phyloP scores from a whole-genome alignment of 2,113 vertebrate species.

The Pelvicachromis taeniatus region DNA sequence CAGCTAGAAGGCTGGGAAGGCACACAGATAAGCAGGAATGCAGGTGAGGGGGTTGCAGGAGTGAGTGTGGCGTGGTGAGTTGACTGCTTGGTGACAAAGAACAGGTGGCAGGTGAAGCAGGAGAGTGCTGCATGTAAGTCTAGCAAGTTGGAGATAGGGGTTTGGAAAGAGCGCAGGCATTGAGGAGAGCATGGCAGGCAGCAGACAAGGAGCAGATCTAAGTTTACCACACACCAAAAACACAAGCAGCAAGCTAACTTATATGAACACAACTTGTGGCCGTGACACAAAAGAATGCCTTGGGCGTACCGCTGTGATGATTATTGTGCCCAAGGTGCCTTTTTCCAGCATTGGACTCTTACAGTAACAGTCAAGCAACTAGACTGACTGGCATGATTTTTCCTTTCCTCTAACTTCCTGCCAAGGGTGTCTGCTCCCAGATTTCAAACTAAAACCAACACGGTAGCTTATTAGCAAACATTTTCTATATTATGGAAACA shows the following conservation, averaged over 20 bases:
- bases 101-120: neutral
- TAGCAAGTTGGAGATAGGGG: neutral
- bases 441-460: neutral
- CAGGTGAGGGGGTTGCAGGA: neutral
- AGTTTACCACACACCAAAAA: neutral
- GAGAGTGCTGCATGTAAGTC: neutral
- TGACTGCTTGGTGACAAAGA: neutral
- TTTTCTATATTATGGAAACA: neutral
- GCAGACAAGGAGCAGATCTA: neutral
- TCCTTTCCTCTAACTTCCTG: neutral
- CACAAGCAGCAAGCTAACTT: neutral
- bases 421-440: rapidly evolving
- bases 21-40: neutral
- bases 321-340: neutral
- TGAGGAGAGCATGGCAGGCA: neutral
- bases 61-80: rapidly evolving
- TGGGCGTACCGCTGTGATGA: neutral
- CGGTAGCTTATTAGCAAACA: neutral
- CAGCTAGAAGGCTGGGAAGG: neutral
- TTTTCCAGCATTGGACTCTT: rapidly evolving
- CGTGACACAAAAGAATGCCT: neutral
- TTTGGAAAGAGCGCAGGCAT: neutral
- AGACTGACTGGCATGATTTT: neutral
- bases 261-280: neutral
- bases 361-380: neutral